These are phyloP conservation scores for Nipponia nippon DNA, from an alignment of 2,113 vertebrate species.

Conservation along the genomic window DNA sequence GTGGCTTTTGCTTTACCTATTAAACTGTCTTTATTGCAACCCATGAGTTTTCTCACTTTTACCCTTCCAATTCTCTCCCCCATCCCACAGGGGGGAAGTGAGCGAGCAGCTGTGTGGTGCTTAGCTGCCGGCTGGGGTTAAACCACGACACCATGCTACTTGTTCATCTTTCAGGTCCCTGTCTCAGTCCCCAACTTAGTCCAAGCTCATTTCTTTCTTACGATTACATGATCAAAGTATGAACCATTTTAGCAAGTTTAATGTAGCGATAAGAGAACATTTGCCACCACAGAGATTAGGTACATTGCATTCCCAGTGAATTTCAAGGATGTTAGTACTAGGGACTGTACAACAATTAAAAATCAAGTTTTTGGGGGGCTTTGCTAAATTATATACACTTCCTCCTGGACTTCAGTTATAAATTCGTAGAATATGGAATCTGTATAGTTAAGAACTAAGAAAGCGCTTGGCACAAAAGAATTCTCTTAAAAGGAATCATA, in stretches of 20 bases:
- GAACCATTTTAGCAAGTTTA: neutral
- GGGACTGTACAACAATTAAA: neutral
- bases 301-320: neutral
- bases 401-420: neutral
- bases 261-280: neutral
- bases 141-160: neutral
- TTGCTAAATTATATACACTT: neutral
- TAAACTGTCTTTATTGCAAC: too few species aligned
- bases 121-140: too few species aligned
- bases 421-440: neutral
- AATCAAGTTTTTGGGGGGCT: fast-evolving
- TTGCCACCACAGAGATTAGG: neutral
- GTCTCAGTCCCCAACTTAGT: neutral
- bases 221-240: neutral
- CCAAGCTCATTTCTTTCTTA: neutral
- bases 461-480: neutral
- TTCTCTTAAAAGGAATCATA: neutral
- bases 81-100: too few species aligned
- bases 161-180: neutral
- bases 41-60: too few species aligned
- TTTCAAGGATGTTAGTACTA: neutral
- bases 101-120: too few species aligned
- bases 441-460: neutral
- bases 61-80: too few species aligned
- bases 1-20: too few species aligned